Evolutionary conservation across 2,888 invertebrate species (phyloP).

Genomic region (Gastrophysa polygoni): DNA sequence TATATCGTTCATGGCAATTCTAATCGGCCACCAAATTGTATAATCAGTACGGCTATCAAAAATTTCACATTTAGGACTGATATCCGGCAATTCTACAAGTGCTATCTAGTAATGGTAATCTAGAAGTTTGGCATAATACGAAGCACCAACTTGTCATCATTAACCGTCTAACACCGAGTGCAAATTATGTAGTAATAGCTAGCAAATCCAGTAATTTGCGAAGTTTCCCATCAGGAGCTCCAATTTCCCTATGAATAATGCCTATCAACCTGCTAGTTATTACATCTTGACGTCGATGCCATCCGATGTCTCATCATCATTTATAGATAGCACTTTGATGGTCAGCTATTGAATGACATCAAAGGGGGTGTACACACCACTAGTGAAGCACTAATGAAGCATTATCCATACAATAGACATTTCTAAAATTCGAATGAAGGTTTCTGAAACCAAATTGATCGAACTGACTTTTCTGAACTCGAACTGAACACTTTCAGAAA

Average conservation of each 20-base stretch:
- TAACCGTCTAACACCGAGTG: background rate
- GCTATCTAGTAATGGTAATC: background rate
- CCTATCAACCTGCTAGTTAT: background rate
- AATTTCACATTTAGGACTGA: background rate
- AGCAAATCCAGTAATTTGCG: constrained; percentile 4
- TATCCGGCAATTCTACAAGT: background rate
- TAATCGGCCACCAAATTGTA: too few relatives aligned
- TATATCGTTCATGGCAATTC: too few relatives aligned
- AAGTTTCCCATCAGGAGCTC: constrained; percentile 3
- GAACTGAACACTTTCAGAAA: too few relatives aligned
- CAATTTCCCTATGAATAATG: constrained; percentile 7
- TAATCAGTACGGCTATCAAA: background rate
- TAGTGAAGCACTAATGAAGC: too few relatives aligned
- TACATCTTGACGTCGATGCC: constrained; percentile 4
- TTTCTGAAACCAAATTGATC: too few relatives aligned
- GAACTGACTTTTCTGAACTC: too few relatives aligned
- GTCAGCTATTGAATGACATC: too few relatives aligned
- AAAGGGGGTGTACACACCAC: too few relatives aligned
- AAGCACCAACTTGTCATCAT: background rate
- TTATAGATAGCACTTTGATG: too few relatives aligned
- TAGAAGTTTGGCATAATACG: background rate
- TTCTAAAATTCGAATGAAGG: too few relatives aligned
- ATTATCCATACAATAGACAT: too few relatives aligned
- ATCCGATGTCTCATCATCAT: too few relatives aligned
- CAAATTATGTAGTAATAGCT: background rate